These are phyloP conservation scores for Saccostrea echinata DNA, from an alignment of 1,140 invertebrate species.

Conservation along the genomic window DNA sequence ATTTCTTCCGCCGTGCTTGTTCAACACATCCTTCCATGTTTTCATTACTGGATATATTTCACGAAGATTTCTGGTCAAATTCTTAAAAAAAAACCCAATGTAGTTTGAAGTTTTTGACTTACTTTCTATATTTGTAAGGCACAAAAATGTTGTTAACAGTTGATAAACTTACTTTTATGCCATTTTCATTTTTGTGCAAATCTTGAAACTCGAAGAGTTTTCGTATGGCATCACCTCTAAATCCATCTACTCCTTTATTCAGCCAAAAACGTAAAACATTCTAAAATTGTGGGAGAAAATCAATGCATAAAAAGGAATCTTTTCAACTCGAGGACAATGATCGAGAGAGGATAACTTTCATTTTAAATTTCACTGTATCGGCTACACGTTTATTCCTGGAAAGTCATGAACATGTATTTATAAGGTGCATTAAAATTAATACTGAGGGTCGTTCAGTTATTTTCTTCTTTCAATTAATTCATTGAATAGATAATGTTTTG, in stretches of 20 bases:
- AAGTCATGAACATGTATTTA: no score
- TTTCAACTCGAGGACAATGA: no score
- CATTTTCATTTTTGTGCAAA: slow-evolving; percentile 56
- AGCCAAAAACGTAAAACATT: slow-evolving; percentile 76
- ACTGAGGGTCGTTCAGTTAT: no score
- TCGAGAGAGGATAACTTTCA: no score
- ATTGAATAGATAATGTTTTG: no score
- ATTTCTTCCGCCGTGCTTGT: background rate
- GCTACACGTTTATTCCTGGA: no score
- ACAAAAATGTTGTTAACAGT: background rate
- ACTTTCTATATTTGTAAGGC: no score
- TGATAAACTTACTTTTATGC: slow-evolving; percentile 51
- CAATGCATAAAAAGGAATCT: background rate
- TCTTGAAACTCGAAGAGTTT: slow-evolving; percentile 71
- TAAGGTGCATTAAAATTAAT: no score
- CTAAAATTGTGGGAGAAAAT: slow-evolving; percentile 53
- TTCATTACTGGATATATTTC: slow-evolving; percentile 29
- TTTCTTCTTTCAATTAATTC: no score
- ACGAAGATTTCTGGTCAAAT: slow-evolving; percentile 47
- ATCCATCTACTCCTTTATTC: slow-evolving; percentile 75
- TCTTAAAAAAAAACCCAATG: background rate
- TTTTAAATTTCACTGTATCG: no score
- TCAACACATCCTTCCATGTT: background rate
- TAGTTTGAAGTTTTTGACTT: background rate
- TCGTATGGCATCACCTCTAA: slow-evolving; percentile 74